phyloP scores from a whole-genome alignment of 2,888 invertebrate genomes.

The Schizaphis graminum region DNA sequence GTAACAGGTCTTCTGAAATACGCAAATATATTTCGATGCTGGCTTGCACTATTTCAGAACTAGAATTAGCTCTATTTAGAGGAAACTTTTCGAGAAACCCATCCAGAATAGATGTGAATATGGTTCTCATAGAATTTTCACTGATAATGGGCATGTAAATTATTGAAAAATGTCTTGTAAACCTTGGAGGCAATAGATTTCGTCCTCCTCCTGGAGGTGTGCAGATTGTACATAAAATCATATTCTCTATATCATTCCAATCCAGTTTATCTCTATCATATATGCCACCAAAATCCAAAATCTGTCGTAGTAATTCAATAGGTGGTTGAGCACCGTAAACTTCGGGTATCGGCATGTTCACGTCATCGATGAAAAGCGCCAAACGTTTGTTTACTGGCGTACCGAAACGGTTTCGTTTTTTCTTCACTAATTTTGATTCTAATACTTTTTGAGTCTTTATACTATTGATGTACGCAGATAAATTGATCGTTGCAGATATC shows the following conservation, averaged over 20 bases:
- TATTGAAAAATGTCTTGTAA: slow-evolving; percentile 88
- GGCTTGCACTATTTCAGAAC: slow-evolving; percentile 83
- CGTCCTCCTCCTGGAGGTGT: slow-evolving; percentile 93
- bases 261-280: slow-evolving; percentile 81
- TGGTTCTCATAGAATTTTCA: slow-evolving; percentile 85
- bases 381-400: slow-evolving; percentile 79
- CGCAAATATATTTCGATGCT: slow-evolving; percentile 89
- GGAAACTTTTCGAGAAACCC: slow-evolving; percentile 36
- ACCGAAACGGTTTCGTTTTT: slow-evolving; percentile 71
- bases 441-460: slow-evolving; percentile 86
- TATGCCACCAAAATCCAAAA: slow-evolving; percentile 92
- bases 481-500: slow-evolving; percentile 85
- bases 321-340: slow-evolving; percentile 95
- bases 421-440: slow-evolving; percentile 86
- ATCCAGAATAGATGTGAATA: slow-evolving; percentile 77
- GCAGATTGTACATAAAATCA: slow-evolving; percentile 86
- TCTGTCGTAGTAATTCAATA: slow-evolving; percentile 90
- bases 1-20: slow-evolving; percentile 83
- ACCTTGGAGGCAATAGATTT: slow-evolving; percentile 86
- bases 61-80: slow-evolving; percentile 7
- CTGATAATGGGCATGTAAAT: slow-evolving; percentile 91
- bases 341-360: slow-evolving; percentile 93
- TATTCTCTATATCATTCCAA: slow-evolving; percentile 80
- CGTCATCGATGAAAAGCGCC: slow-evolving; percentile 95
- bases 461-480: slow-evolving; percentile 93